phyloP scores from a whole-genome alignment of 1,140 invertebrate genomes.

The Brachionus manjavacas region DNA sequence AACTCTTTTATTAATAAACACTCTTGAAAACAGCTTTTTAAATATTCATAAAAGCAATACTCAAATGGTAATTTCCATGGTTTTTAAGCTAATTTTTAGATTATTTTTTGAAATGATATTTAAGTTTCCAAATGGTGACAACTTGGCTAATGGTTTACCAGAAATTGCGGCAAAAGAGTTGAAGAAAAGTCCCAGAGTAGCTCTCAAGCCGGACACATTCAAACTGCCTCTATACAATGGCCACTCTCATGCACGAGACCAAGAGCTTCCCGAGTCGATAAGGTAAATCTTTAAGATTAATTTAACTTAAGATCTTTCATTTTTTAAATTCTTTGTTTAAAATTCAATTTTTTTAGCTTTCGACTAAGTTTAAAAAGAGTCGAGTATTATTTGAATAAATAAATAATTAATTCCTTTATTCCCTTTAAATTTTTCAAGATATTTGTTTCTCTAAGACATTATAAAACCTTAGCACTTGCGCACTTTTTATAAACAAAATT shows the following conservation, averaged over 20 bases:
- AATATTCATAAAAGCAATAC: background rate
- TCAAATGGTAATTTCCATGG: slow-evolving; percentile 36
- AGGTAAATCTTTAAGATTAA: background rate
- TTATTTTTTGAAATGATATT: background rate
- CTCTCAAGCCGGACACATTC: background rate
- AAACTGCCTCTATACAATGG: slow-evolving; percentile 11
- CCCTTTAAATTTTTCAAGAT: background rate
- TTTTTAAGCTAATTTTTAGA: background rate
- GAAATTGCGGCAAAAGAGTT: background rate
- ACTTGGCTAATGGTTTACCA: background rate
- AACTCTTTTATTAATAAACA: background rate
- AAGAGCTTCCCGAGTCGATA: background rate
- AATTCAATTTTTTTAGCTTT: background rate
- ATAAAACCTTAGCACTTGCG: background rate
- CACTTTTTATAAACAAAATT: background rate
- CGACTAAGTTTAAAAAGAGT: background rate
- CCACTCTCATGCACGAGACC: background rate
- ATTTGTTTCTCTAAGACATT: background rate
- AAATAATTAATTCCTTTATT: background rate
- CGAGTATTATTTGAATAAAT: background rate
- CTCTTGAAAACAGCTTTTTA: background rate
- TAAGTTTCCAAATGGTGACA: background rate
- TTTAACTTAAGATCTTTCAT: background rate
- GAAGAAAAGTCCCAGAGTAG: background rate
- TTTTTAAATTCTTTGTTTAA: background rate